Base-by-base conservation (phyloP, 2,113 vertebrate genomes). In the Callaeas wilsoni region DNA sequence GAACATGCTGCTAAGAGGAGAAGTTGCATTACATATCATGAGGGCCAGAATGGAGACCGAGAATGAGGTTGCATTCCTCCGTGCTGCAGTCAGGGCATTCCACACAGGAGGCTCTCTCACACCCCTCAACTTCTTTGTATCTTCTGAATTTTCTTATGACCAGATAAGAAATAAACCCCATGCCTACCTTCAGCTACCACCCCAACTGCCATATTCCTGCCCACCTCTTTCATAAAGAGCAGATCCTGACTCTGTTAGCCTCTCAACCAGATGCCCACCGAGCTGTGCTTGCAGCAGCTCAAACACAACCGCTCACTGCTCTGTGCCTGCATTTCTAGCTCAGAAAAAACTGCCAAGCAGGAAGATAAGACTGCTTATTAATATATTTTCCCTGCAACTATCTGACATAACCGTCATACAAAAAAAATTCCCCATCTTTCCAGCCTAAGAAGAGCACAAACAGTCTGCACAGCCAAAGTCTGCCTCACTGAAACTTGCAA, bases 41-140 rank as follows among this genome's bases (percentile, higher is more conserved):
- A 33, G 23, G 33, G 29, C 6, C 3, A 1, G 70, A 15, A 22
- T 0, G 1, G 46, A 82, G 44, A 25, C 13, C 0, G 1, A 23
- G 60, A 32, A 6, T 0, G 18, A 44, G 33, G 29, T 4, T 1
- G 2, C 10, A 3, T 27, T 56, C 17, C 63, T 60, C 49, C 2
- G 1, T 2, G 1, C 57, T 7, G 30, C 7, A 2, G 11, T 3
- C 22, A 2, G 16, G 17, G 39, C 15, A 0, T 3, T 3, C 3
- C 19, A 4, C 7, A 2, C 50, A 33, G 57, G 12, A 29, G 22
- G 33, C 11, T 1, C 10, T 16, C 35, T 68, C 35, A 30, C 5
- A 1, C 25, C 8, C 41, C 11, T 2, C 1, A 16, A 4, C n/a
- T n/a, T 44, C 63, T 16, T 42, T 21, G 5, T n/a, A 7, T 21